Percentiles rank a stretch among this genome's conserved stretches.
phyloP scores from a whole-genome alignment of 2,888 invertebrate species.

The Operophtera brumata region DNA sequence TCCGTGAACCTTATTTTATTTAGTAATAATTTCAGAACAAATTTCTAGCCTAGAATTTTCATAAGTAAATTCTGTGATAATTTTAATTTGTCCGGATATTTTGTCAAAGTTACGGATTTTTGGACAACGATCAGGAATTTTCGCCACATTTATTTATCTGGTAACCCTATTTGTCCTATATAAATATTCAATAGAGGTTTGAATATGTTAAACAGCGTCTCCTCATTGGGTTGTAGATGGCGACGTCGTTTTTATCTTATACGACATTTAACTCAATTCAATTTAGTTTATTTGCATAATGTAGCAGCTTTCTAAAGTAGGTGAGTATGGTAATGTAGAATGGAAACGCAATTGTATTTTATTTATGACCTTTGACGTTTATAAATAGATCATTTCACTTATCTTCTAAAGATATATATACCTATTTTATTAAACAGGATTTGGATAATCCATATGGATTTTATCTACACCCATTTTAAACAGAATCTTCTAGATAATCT shows the following conservation, averaged over 20 bases:
- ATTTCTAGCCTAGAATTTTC: no score
- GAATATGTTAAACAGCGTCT: conserved; percentile 77
- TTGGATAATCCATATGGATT: background rate
- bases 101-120: no score
- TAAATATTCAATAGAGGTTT: conserved; percentile 79
- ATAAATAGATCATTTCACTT: conserved; percentile 37
- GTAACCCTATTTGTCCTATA: conserved; percentile 44
- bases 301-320: conserved; percentile 69
- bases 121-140: no score
- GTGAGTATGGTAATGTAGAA: conserved; percentile 69
- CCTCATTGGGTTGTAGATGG: conserved; percentile 80
- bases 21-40: no score
- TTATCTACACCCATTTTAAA: background rate
- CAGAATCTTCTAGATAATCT: no score
- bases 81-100: no score
- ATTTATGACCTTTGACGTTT: conserved; percentile 40
- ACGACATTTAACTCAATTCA: conserved; percentile 81
- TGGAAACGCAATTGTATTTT: conserved; percentile 37
- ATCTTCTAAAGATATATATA: background rate
- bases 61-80: no score
- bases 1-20: no score
- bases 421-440: background rate
- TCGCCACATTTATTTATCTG: background rate
- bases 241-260: conserved; percentile 80
- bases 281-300: conserved; percentile 80